Evolutionary conservation across 1,140 invertebrate species (phyloP).

Genomic region (Drosophila jambulina): DNA sequence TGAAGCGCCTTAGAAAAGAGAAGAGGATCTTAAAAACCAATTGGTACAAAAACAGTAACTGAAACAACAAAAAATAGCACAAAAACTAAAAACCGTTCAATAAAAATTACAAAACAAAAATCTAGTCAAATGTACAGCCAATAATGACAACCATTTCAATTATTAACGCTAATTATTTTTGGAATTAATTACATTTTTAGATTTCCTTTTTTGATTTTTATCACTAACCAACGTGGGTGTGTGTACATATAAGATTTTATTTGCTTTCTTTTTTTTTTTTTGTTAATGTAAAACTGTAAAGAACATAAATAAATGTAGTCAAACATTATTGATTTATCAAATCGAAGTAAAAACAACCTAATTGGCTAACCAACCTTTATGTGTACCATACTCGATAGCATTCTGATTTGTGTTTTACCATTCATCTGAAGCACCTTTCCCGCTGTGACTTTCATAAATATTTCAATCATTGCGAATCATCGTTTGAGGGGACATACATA

Average conservation of each 20-base stretch:
- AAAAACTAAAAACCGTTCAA: constrained; percentile 42
- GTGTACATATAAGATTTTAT: background rate
- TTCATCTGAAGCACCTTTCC: constrained; percentile 20
- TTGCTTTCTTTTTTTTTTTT: background rate
- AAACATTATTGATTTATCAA: constrained; percentile 13
- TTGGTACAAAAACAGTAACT: constrained; percentile 67
- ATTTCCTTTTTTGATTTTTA: constrained; percentile 15
- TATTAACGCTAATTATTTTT: constrained; percentile 32
- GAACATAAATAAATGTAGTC: constrained; percentile 12
- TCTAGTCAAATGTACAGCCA: constrained; percentile 32
- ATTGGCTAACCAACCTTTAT: constrained; percentile 29
- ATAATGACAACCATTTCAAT: constrained; percentile 42
- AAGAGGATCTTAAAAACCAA: constrained; percentile 83
- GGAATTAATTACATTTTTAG: constrained; percentile 14
- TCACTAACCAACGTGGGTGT: constrained; percentile 21
- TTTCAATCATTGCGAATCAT: constrained; percentile 27
- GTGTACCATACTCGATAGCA: constrained; percentile 9
- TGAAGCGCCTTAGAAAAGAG: constrained; percentile 76
- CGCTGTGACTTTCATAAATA: constrained; percentile 11
- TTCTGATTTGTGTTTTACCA: constrained; percentile 27
- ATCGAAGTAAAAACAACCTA: constrained; percentile 2
- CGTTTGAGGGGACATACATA: background rate
- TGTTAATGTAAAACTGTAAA: background rate
- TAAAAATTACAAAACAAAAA: constrained; percentile 34
- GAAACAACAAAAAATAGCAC: constrained; percentile 56